These are phyloP conservation scores for Ellobium chinense DNA, from an alignment of 2,888 invertebrate genomes.

Conservation along the genomic window DNA sequence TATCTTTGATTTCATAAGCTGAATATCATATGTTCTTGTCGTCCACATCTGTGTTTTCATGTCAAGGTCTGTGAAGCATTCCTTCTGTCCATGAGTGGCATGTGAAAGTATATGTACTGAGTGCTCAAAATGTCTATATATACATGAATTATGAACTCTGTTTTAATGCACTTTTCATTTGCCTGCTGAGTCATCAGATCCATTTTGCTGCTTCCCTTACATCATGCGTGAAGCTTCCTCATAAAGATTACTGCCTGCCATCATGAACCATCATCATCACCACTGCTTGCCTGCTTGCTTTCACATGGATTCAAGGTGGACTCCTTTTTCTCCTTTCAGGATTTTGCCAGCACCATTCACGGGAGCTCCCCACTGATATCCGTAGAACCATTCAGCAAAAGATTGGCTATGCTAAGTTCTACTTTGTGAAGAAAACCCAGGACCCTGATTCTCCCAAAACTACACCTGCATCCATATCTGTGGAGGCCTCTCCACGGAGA, in stretches of 20 bases:
- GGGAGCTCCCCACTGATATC: slow-evolving; percentile 41
- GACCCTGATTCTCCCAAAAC: slow-evolving; percentile 42
- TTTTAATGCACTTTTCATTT: no score
- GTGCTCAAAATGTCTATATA: no score
- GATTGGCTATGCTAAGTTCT: slow-evolving; percentile 47
- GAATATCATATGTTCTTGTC: no score
- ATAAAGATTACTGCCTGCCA: neutral
- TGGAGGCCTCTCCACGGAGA: slow-evolving; percentile 42
- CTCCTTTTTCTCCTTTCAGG: slow-evolving; percentile 35
- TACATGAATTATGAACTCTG: no score
- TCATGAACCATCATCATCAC: slow-evolving; percentile 16
- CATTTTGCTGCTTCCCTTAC: neutral
- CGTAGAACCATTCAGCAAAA: slow-evolving; percentile 46
- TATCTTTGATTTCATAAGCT: no score
- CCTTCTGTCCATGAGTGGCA: no score
- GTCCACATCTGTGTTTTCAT: no score
- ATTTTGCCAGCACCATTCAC: slow-evolving; percentile 43
- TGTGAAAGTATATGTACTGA: no score
- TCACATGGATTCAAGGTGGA: slow-evolving; percentile 23
- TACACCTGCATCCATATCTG: slow-evolving; percentile 41
- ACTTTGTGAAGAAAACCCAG: slow-evolving; percentile 44
- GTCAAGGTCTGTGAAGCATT: no score
- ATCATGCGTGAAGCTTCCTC: neutral
- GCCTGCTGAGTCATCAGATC: neutral
- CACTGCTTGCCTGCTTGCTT: neutral